Percentiles rank a stretch among this genome's conserved stretches.
These are phyloP conservation scores for Axis porcinus DNA, from an alignment of 2,113 vertebrate species.

Conservation along the genomic window DNA sequence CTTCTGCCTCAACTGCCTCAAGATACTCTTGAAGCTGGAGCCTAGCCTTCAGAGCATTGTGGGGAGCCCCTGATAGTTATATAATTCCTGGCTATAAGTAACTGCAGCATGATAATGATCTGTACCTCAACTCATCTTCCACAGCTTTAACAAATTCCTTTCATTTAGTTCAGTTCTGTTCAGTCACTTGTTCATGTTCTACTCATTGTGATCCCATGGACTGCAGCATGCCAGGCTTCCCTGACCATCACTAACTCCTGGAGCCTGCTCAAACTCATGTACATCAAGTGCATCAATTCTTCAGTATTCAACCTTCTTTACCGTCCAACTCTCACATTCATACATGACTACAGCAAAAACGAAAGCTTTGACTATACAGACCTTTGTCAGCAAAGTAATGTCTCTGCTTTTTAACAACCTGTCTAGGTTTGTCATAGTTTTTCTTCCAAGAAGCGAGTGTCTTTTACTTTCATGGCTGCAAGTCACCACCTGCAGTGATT, in stretches of 20 bases:
- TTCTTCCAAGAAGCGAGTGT: neutral
- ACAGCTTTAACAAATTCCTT: neutral
- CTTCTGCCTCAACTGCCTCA: neutral
- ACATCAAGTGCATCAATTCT: neutral
- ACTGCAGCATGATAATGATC: neutral
- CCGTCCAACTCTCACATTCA: neutral
- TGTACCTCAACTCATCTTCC: neutral
- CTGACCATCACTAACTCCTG: neutral
- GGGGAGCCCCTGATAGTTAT: neutral
- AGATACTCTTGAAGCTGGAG: neutral
- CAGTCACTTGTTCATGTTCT: fast-evolving
- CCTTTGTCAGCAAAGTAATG: neutral
- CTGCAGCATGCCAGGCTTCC: neutral
- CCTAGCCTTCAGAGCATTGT: neutral
- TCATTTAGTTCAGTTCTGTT: neutral
- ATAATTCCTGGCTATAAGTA: neutral
- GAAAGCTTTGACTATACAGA: neutral
- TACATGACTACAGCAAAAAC: fast-evolving
- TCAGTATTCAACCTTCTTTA: neutral
- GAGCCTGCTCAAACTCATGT: neutral
- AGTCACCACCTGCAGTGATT: neutral
- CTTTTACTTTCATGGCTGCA: neutral
- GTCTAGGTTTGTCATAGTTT: neutral
- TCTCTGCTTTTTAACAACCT: neutral
- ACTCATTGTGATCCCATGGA: neutral